A percentile compares a stretch with the other conserved stretches of the same genome.
phyloP scores from a whole-genome alignment of 2,113 vertebrate genomes.

The Psilopsiagon aymara region DNA sequence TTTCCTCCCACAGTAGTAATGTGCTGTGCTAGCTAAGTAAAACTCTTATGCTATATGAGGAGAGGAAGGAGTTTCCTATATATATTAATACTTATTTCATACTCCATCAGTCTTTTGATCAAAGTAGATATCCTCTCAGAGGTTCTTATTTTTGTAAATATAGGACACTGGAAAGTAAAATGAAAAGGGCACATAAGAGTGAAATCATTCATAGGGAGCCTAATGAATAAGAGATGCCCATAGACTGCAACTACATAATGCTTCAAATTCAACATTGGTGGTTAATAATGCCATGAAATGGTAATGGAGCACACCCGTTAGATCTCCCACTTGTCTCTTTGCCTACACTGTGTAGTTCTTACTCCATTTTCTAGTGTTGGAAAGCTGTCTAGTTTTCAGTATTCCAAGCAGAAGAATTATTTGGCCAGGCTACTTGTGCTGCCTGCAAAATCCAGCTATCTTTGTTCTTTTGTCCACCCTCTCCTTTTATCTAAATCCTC shows the following conservation, averaged over 20 bases:
- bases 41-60: background rate
- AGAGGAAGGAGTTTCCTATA: background rate
- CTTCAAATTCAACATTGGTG: background rate
- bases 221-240: background rate
- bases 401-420: background rate
- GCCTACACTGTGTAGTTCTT: background rate
- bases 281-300: background rate
- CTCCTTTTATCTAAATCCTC: background rate
- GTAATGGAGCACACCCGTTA: background rate
- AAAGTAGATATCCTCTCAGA: background rate
- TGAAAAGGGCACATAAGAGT: background rate
- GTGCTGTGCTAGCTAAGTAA: background rate
- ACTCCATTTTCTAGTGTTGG: background rate
- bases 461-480: background rate
- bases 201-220: background rate
- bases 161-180: background rate
- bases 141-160: background rate
- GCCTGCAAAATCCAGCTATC: background rate
- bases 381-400: background rate
- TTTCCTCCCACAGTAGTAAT: constrained; percentile 10
- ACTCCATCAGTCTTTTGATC: background rate
- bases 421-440: background rate
- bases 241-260: background rate
- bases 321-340: background rate
- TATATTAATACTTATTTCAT: background rate